These are phyloP conservation scores for Benitochromis conjunctus DNA, from an alignment of 2,113 vertebrate genomes.

Conservation along the genomic window DNA sequence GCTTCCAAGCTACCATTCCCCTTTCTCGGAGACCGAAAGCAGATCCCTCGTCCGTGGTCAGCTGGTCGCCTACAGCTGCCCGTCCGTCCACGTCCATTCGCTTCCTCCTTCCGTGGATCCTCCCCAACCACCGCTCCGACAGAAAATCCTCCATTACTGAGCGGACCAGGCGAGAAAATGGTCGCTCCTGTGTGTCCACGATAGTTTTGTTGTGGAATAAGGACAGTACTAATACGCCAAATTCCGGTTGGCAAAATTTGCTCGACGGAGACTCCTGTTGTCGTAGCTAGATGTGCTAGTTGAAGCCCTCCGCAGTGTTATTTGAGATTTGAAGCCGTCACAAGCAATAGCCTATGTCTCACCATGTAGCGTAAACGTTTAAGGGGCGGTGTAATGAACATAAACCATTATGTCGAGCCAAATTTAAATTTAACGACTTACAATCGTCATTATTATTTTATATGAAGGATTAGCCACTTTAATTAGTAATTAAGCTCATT, in stretches of 20 bases:
- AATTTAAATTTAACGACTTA: slow-evolving; percentile 47
- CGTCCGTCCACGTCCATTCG: slow-evolving; percentile 66
- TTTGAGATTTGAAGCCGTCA: slow-evolving; percentile 83
- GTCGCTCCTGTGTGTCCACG: slow-evolving; percentile 41
- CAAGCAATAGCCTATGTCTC: slow-evolving; percentile 76
- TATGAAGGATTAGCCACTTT: background rate
- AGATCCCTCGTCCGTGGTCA: slow-evolving; percentile 77
- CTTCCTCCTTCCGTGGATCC: slow-evolving; percentile 77
- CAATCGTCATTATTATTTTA: background rate
- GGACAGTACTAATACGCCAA: slow-evolving; percentile 17
- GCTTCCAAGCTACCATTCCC: slow-evolving; percentile 74
- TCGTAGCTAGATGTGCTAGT: slow-evolving; percentile 53
- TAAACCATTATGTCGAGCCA: slow-evolving; percentile 72
- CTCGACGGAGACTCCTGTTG: slow-evolving; percentile 38
- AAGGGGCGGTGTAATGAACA: slow-evolving; percentile 82
- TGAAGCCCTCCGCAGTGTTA: slow-evolving; percentile 73
- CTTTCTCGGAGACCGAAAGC: slow-evolving; percentile 74
- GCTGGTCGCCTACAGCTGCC: slow-evolving; percentile 81
- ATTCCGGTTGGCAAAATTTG: slow-evolving; percentile 43
- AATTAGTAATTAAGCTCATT: background rate
- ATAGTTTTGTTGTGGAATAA: slow-evolving; percentile 33
- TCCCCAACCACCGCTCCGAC: slow-evolving; percentile 68
- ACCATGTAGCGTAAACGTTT: slow-evolving; percentile 78
- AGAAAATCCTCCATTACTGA: slow-evolving; percentile 70
- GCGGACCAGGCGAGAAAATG: slow-evolving; percentile 52